These are phyloP conservation scores for Megaceryle alcyon DNA, from an alignment of 2,797 vertebrate species.

Conservation along the genomic window DNA sequence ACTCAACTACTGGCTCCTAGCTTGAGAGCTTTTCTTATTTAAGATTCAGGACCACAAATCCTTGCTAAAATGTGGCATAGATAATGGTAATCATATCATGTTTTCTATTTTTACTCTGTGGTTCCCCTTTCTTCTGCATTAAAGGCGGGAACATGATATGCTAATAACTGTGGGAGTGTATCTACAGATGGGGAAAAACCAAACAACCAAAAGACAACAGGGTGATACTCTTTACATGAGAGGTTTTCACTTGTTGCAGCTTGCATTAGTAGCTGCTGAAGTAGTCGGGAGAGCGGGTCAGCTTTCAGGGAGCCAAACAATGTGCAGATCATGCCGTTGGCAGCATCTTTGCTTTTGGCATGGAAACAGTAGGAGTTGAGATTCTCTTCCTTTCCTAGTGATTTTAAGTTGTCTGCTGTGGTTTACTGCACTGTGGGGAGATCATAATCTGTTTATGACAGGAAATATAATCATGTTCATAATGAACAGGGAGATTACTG, in stretches of 20 bases:
- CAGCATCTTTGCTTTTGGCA: not conserved
- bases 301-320: not conserved
- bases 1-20: not conserved
- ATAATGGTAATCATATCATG: not conserved
- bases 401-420: not conserved
- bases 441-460: not conserved
- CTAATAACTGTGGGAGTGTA: not conserved
- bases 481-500: not conserved
- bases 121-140: not conserved
- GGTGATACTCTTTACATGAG: not conserved
- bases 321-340: not conserved
- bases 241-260: not conserved
- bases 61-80: not conserved
- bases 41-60: not conserved
- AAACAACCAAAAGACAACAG: not conserved
- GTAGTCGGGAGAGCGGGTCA: not conserved
- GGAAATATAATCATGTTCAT: not conserved
- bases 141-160: not conserved
- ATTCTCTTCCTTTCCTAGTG: not conserved
- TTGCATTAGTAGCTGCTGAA: not conserved
- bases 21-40: not conserved
- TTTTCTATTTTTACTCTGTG: not conserved
- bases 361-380: not conserved
- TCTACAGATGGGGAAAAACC: rapidly evolving
- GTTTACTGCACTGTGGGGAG: not conserved